Evolutionary conservation across 2,113 vertebrate species (phyloP).

Genomic region (Nicator chloris): DNA sequence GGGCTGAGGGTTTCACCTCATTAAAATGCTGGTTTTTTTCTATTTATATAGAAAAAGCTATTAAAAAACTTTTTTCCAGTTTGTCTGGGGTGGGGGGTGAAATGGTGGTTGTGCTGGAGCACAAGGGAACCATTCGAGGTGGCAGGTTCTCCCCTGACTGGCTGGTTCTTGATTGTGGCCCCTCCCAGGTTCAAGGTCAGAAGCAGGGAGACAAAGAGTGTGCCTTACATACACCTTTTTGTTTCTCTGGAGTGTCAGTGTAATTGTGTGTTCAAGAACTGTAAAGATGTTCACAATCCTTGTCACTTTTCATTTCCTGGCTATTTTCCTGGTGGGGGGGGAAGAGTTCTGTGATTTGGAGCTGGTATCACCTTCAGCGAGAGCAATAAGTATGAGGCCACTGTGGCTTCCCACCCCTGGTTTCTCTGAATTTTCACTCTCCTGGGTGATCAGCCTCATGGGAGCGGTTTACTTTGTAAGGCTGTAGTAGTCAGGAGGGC

Average conservation of each 20-base stretch:
- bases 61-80: background rate
- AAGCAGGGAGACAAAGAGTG: background rate
- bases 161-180: background rate
- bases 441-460: background rate
- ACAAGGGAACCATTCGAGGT: background rate
- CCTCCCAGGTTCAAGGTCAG: background rate
- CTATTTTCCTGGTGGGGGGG: background rate
- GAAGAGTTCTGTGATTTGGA: background rate
- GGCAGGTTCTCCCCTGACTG: background rate
- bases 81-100: background rate
- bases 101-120: background rate
- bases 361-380: background rate
- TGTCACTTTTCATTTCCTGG: background rate
- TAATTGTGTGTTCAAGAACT: background rate
- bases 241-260: background rate
- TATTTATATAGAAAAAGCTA: background rate
- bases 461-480: background rate
- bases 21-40: background rate
- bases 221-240: background rate
- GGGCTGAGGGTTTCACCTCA: background rate
- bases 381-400: background rate
- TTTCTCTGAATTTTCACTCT: background rate
- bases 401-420: background rate
- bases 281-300: background rate
- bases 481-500: accelerated